Evolutionary conservation across 1,140 invertebrate species (phyloP), one percentile per base, ranked within the genome.

Genomic region (Tetranychus cinnabarinus): DNA sequence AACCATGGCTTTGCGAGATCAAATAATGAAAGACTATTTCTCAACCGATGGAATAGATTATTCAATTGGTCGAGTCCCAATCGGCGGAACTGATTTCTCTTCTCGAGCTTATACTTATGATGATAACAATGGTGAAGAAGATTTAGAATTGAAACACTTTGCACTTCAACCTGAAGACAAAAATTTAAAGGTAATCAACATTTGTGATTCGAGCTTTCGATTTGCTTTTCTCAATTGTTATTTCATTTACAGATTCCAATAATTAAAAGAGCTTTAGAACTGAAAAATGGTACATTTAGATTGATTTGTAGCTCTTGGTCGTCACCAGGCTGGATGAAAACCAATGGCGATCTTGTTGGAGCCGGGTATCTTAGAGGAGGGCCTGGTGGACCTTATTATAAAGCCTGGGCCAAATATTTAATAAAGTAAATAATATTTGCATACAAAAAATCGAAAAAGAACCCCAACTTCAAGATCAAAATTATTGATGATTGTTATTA

Each of bases 301-400:
- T 71, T 88, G 1, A 73, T 89, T 61, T 79, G 77, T 0, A 78
- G 81, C 10, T 77, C 84, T 0, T 95, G 90, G 90, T 82, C 82
- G 58, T 78, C 89, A 0, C 91, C 91, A 0, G 71, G 75, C 5
- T 96, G 89, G 50, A 52, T 52, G 50, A 95, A 95, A 89, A 96
- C 95, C 73, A 83, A 80, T 0, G 87, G 84, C 66, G 74, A 82
- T 1, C 5, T 57, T 7, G 15, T 36, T 7, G 13, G 15, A 15
- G 15, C 33, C 1, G 62, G 62, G 7, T n/a, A 12, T 31, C 45
- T 62, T 1, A 60, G n/a, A 8, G 62, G 62, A 15, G 2, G 1
- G 33, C 39, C 48, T 3, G 39, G 34, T 60, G 62, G 48, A 13
- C 15, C 3, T 4, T 60, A 52, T 35, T 62, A 50, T 23, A n/a